Evolutionary conservation across 2,113 vertebrate genomes (phyloP).

Genomic region (Sphaerodactylus townsendi): DNA sequence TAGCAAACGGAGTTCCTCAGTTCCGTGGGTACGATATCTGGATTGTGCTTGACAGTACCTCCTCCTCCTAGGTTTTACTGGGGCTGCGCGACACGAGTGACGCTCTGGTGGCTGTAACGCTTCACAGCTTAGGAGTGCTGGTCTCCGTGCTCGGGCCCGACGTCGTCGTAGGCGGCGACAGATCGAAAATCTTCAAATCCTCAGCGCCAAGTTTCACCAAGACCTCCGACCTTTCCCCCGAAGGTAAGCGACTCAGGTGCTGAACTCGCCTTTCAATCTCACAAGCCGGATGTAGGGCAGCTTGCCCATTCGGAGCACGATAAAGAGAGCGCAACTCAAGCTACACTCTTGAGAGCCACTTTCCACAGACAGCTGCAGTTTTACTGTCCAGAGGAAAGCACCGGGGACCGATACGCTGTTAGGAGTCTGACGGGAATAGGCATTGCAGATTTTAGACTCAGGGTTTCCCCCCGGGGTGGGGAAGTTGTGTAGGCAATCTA

Average conservation of each 20-base stretch:
- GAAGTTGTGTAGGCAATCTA: background rate
- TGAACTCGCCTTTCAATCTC: background rate
- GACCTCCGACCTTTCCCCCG: constrained; percentile 85
- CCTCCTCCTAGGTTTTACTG: constrained; percentile 83
- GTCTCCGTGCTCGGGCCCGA: constrained; percentile 94
- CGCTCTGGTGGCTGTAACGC: constrained; percentile 88
- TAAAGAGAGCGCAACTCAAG: background rate
- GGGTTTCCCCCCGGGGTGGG: background rate
- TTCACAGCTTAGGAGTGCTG: constrained; percentile 90
- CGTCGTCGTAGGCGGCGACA: constrained; percentile 93
- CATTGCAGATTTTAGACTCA: background rate
- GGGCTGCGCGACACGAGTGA: constrained; percentile 93
- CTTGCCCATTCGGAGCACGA: constrained; percentile 18
- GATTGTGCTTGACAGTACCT: background rate
- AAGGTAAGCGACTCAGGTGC: constrained; percentile 76
- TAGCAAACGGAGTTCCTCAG: background rate
- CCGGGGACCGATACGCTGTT: background rate
- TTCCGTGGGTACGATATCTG: background rate
- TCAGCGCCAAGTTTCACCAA: constrained; percentile 92
- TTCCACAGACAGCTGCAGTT: too few species aligned
- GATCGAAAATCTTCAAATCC: constrained; percentile 94
- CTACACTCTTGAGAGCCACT: background rate
- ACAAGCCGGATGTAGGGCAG: background rate
- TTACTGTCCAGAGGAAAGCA: background rate
- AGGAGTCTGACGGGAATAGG: background rate